Base-by-base conservation (phyloP, 2,888 invertebrate species). In the Parthenolecanium corni region DNA sequence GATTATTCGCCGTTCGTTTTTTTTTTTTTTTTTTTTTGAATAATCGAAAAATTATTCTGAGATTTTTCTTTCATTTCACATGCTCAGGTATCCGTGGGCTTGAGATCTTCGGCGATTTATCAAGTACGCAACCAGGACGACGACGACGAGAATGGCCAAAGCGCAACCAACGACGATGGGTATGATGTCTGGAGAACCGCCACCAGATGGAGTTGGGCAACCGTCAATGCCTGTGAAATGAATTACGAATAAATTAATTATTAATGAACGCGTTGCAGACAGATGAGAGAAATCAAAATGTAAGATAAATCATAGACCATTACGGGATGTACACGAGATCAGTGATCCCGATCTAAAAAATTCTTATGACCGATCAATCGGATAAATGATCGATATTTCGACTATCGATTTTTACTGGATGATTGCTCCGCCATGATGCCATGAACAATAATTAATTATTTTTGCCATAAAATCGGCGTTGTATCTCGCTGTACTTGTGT, bases 121-220 rank as follows among this genome's bases (percentile, higher is more conserved):
- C 67, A 97, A 80, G 77, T 97, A 98, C 49, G 91, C 92, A 68
- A 88, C 81, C 68, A 98, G 81, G 58, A 98, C 93, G 67, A 95
- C 83, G 65, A 94, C 77, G 67, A 97, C 92, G 64, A 96, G 80
- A 56, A 82, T 89, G 66, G 89, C 91, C 64, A 98, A 79, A 56
- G 91, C 89, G 73, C 90, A 89, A 16, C 97, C 98, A 66, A 98
- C 97, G 21, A 90, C 92, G 72, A 98, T 95, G 23, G 97, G 97
- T 64, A 98, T 95, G 66, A 92, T 82, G 76, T 96, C 96, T 16
- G 89, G 83, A 4, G 86, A 83, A 70, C 84, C 31, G 9, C 9
- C 5, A 31, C 31, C 9, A n/a, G n/a, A n/a, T 6, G 5, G 5
- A 31, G 4, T 36, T 52, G 16, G 14, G n/a, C 25, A 21, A 16